Percentiles rank a stretch among this genome's conserved stretches.
Conservation (phyloP, 2,113 vertebrate species). For the Mastomys coucha region DNA sequence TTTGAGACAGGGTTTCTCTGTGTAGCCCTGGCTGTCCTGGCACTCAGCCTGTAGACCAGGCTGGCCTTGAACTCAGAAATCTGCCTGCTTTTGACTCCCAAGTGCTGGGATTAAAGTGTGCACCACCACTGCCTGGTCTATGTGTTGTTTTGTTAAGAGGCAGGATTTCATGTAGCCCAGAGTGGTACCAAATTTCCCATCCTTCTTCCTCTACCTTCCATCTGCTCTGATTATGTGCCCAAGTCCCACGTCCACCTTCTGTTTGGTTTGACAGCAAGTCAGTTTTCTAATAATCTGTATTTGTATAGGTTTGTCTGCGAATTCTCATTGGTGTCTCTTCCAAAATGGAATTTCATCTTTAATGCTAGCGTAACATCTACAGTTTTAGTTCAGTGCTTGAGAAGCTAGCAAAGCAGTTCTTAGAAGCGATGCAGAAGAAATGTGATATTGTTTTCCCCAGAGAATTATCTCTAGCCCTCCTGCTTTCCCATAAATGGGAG, state of each 20-base stretch:
- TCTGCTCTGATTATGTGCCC: not conserved
- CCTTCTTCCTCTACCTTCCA: not conserved
- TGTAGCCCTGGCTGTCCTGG: too few species aligned
- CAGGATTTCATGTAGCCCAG: not conserved
- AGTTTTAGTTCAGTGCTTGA: constrained; percentile 24
- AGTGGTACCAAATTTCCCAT: not conserved
- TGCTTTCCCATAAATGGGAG: not conserved
- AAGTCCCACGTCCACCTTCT: not conserved
- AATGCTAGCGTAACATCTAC: not conserved
- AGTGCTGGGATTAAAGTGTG: too few species aligned
- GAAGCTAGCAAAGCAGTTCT: not conserved
- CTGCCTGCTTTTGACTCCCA: too few species aligned
- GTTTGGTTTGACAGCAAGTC: not conserved
- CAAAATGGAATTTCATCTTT: not conserved
- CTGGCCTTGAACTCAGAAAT: too few species aligned
- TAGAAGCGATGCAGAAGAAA: not conserved
- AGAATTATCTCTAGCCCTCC: not conserved
- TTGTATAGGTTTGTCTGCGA: not conserved
- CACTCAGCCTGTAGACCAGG: too few species aligned
- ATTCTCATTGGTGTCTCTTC: not conserved
- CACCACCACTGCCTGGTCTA: not conserved
- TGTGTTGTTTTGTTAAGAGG: not conserved
- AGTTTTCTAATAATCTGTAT: not conserved
- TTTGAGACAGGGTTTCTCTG: too few species aligned
- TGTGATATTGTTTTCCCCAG: not conserved